Percentiles rank a stretch among this genome's conserved stretches.
Conservation (phyloP, 37 sponge, comb jelly and placozoan genomes). For the Theonella swinhoei region DNA sequence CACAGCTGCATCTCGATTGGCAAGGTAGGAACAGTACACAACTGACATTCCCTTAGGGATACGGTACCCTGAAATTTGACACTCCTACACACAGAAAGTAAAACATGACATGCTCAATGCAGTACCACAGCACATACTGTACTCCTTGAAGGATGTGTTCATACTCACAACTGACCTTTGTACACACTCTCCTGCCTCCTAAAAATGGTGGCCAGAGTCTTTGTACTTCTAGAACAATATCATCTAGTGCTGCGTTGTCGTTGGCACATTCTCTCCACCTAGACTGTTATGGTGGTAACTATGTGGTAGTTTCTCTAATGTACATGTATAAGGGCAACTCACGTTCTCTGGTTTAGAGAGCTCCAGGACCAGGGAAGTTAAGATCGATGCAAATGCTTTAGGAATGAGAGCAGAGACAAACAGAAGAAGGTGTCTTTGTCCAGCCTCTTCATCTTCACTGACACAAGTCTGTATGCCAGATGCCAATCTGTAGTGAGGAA, state of each 20-base stretch:
- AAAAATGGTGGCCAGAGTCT: slow-evolving; percentile 91
- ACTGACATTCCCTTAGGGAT: slow-evolving; percentile 71
- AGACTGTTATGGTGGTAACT: too few species aligned
- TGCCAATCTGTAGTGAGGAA: slow-evolving; percentile 40
- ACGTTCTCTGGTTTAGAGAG: slow-evolving; percentile 67
- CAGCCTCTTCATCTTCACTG: slow-evolving; percentile 21
- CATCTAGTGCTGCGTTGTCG: slow-evolving; percentile 47
- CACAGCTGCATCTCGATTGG: slow-evolving; percentile 71
- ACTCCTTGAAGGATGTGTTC: too few species aligned
- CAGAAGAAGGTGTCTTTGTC: slow-evolving; percentile 61
- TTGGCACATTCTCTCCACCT: slow-evolving; percentile 8
- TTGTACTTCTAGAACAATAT: slow-evolving; percentile 70
- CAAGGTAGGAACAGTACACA: slow-evolving; percentile 59
- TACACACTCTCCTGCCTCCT: slow-evolving; percentile 73
- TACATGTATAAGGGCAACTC: too few species aligned
- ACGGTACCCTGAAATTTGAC: slow-evolving; percentile 67
- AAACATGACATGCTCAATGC: neutral
- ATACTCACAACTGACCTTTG: slow-evolving; percentile 39
- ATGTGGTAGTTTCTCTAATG: too few species aligned
- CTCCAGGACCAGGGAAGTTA: slow-evolving; percentile 79
- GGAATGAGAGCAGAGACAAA: slow-evolving; percentile 92
- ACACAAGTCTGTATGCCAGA: slow-evolving; percentile 7
- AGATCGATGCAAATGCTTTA: slow-evolving; percentile 83
- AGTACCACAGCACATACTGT: neutral
- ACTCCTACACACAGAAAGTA: slow-evolving; percentile 31